Evolutionary conservation across 2,113 vertebrate species (phyloP), one percentile per base, ranked within the genome.

Genomic region (Varanus salvator): DNA sequence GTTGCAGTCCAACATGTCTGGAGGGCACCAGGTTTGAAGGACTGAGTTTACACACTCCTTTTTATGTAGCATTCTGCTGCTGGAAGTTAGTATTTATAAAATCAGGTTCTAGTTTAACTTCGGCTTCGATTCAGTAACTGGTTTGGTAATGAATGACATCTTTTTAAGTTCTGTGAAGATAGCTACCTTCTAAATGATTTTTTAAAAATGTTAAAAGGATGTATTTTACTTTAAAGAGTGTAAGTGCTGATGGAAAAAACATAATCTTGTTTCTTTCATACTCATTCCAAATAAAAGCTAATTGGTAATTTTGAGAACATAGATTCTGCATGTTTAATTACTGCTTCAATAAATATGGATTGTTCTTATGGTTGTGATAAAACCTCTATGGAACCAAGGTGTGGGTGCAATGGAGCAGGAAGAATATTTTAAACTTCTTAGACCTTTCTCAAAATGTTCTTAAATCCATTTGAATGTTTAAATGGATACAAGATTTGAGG

Each of bases 261-360:
- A 7, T 44, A 54, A 31, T 86, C 93, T 92, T 85, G 29, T 87
- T 90, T 85, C 66, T 94, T 95, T 91, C 90, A 1, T 85, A 92
- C 64, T n/a, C 17, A 69, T 93, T 92, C 77, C 80, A 6, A 96
- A 94, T 95, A 95, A 96, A 97, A 72, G 90, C 92, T 84, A 69
- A 89, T 85, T 78, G 44, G 8, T 90, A 34, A 76, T 80, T 88
- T 78, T 69, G 88, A 90, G 83, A 71, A 80, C 11, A 57, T 15
- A 38, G 19, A 21, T 44, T 52, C 31, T 15, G 27, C 31, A 27
- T 87, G 64, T 69, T 75, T 66, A 54, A 50, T 54, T 69, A 3
- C 72, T 66, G 7, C 66, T 84, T 77, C 71, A 90, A 80, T 66
- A 50, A 71, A 52, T 57, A 6, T 15, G 2, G 48, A 27, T 48